Evolutionary conservation across 2,888 invertebrate species (phyloP).

Genomic region (Aromia moschata): DNA sequence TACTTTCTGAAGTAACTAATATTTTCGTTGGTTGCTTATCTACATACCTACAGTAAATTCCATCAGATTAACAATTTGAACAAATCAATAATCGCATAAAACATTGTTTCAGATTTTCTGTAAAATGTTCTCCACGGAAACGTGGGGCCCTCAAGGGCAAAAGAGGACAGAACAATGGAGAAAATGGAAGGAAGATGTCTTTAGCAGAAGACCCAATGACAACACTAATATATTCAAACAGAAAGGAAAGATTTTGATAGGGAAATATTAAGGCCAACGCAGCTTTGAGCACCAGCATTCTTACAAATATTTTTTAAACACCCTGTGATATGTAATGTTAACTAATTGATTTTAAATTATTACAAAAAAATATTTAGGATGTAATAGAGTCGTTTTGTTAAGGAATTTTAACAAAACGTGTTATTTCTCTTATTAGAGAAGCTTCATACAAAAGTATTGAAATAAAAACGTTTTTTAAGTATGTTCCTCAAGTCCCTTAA

Average conservation of each 20-base stretch:
- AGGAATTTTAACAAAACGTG: constrained; percentile 14
- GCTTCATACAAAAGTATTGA: background rate
- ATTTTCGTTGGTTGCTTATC: too few species aligned
- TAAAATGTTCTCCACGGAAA: constrained; percentile 62
- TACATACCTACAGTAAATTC: too few species aligned
- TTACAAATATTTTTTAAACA: constrained; percentile 9
- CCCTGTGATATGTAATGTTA: constrained; percentile 21
- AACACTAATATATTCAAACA: constrained; percentile 66
- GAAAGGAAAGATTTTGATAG: constrained; percentile 9
- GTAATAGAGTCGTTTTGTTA: constrained; percentile 8
- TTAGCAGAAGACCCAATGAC: constrained; percentile 61
- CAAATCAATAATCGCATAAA: too few species aligned
- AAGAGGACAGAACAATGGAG: constrained; percentile 68
- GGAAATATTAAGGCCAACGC: constrained; percentile 4
- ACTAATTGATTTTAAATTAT: constrained; percentile 22
- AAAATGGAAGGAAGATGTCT: constrained; percentile 62
- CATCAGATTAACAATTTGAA: too few species aligned
- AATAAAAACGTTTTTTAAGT: constrained; percentile 9
- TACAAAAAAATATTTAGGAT: background rate
- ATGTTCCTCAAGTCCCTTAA: background rate
- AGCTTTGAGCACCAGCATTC: too few species aligned
- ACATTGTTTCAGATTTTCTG: constrained; percentile 64
- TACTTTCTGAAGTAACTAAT: too few species aligned
- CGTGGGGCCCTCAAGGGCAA: constrained; percentile 73
- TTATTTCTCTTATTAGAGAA: constrained; percentile 24